Evolutionary conservation across 1,140 invertebrate genomes (phyloP), one percentile per base, ranked within the genome.

Genomic region (Drosophila ambigua): DNA sequence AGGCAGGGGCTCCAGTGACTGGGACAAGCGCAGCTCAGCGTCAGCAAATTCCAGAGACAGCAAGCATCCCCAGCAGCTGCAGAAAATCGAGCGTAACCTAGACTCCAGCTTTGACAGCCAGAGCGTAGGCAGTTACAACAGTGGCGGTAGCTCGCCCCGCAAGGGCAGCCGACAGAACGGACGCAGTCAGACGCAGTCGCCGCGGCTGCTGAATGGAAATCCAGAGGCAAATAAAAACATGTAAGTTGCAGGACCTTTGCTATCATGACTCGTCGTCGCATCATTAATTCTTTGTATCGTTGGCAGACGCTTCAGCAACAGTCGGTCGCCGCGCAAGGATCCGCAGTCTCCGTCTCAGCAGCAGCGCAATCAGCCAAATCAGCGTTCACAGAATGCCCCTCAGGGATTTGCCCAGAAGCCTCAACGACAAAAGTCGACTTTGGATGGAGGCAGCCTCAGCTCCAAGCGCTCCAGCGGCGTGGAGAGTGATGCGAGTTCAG

Each of bases 371-470:
- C 78, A 77, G 35, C 63, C 69, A 13, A 72, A 90, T 28, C 84
- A 91, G 26, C 82, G 90, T 1, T 87, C 90, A 1, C 82, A 88
- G 24, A 91, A 91, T 57, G 90, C 90, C 0, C 90, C 90, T 0
- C 90, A 91, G 59, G 90, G 90, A 4, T 91, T 74, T 45, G 87
- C 90, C 5, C 90, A 91, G 44, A 84, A 90, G 8, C 77, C 79
- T 5, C 67, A 69, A 20, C 51, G 82, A 1, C 77, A 90, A 54
- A 79, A 90, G 52, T 79, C 82, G 35, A 90, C 81, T 4, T 15
- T 90, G 16, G 79, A 90, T 44, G 67, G 57, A 20, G 53, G 49
- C 5, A 50, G 45, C 1, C 9, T 35, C 31, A 57, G 59, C 20
- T 74, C 67, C 1, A 90, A 89, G 48, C 79, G 84, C 15, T 72